Percentiles rank a stretch among this genome's conserved stretches.
phyloP scores from a whole-genome alignment of 2,797 vertebrate genomes.

The Gadopsis marmoratus region DNA sequence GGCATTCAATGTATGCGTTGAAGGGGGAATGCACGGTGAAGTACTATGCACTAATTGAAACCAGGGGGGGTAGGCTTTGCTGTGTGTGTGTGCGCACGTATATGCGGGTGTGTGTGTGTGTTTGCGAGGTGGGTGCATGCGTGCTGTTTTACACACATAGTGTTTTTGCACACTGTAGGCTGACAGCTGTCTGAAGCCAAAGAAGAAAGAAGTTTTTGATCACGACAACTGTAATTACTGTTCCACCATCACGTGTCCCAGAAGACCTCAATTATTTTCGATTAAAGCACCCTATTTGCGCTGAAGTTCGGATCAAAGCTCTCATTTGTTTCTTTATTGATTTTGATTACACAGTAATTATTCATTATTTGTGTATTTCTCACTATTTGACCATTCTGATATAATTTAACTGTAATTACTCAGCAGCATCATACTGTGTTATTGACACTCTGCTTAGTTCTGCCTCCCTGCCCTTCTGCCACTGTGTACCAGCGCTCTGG shows the following conservation, averaged over 20 bases:
- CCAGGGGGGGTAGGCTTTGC: background rate
- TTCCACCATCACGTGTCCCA: background rate
- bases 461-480: conserved; percentile 40
- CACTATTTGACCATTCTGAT: conserved; percentile 45
- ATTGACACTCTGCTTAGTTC: conserved; percentile 52
- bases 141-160: conserved; percentile 21
- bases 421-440: conserved; percentile 18
- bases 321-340: conserved; percentile 45
- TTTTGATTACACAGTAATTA: conserved; percentile 52
- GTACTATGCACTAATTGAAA: conserved; percentile 46
- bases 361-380: conserved; percentile 46
- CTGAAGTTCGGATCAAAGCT: conserved; percentile 39
- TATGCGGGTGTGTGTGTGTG: background rate
- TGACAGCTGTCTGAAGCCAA: conserved; percentile 22
- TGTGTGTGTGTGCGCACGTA: conserved; percentile 7
- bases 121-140: conserved; percentile 4
- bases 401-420: conserved; percentile 53
- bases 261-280: conserved; percentile 15
- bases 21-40: conserved; percentile 13
- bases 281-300: conserved; percentile 19
- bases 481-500: conserved; percentile 16
- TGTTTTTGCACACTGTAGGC: background rate
- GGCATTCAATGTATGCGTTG: background rate
- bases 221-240: conserved; percentile 38
- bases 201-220: conserved; percentile 26